Base-by-base conservation (phyloP, 2,797 vertebrate genomes). In the Gymnoscopelus braueri region DNA sequence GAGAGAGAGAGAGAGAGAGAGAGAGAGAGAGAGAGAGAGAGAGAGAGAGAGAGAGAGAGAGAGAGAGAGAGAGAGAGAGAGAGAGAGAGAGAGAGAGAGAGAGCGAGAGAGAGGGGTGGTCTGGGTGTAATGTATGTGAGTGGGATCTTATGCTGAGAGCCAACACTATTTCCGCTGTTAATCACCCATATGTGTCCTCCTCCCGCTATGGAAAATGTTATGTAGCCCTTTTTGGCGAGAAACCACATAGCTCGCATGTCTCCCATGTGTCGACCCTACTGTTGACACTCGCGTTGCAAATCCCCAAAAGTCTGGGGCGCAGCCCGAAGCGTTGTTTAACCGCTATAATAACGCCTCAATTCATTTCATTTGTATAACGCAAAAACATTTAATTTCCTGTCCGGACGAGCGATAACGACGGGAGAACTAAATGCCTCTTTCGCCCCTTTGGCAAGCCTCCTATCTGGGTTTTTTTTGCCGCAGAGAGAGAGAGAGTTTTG, bases 151-250 rank as follows among this genome's bases (percentile, higher is more conserved):
- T 48, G 49, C 49, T 26, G 60, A 69, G 54, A 48, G 72, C 68
- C 63, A 69, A 69, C 49, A 11, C 60, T 35, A 32, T 65, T 60
- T 81, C 23, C 56, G 48, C 74, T 85, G 78, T 77, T 80, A 83
- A 84, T 81, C 59, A 71, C 13, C 70, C 72, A 73, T 66, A 52
- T 85, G 82, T 74, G 60, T 55, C 65, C 62, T 54, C 65, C 62
- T 66, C 66, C 65, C 54, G 14, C 23, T 58, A n/a, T 72, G 79
- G 75, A 80, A 86, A 79, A 74, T 67, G 64, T 61, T 77, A 77
- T 70, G 56, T 68, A 67, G 71, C 59, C 39, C 69, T 81, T 61
- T 80, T 56, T 77, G 80, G 78, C 71, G 75, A 65, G 35, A 75
- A 75, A 48, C 71, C 64, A 74, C 79, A 78, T 69, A 62, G 51